phyloP scores from a whole-genome alignment of 2,113 vertebrate genomes.

The Gallinago media region DNA sequence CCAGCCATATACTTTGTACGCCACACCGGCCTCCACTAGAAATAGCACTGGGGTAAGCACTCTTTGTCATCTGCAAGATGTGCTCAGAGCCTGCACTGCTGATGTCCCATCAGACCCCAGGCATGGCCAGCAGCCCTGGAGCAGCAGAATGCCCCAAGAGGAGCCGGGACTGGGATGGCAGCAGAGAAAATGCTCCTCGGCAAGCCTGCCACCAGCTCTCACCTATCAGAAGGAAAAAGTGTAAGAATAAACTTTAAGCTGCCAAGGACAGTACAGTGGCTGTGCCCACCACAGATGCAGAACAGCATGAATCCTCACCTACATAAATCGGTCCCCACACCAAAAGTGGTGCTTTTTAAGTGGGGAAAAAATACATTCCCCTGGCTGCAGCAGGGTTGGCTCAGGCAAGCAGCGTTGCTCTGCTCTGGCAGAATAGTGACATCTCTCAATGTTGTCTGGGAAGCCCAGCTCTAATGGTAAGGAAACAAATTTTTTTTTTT shows the following conservation, averaged over 20 bases:
- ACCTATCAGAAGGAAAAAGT: background rate
- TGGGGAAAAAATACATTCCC: background rate
- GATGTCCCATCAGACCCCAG: background rate
- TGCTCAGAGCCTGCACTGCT: rapidly evolving
- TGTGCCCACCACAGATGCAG: background rate
- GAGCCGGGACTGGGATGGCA: background rate
- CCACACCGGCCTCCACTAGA: background rate
- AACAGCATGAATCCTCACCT: background rate
- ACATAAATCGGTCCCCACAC: background rate
- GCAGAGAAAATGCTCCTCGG: background rate
- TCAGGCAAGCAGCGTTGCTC: background rate
- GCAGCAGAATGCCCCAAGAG: background rate
- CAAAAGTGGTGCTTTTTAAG: background rate
- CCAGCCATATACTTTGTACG: background rate
- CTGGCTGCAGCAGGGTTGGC: background rate
- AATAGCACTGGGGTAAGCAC: background rate
- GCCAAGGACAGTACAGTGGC: background rate
- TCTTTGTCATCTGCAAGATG: background rate
- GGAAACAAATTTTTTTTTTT: background rate
- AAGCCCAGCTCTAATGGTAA: background rate
- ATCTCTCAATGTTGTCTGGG: background rate
- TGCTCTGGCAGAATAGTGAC: background rate
- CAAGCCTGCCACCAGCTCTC: background rate
- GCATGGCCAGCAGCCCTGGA: background rate
- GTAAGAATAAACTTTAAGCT: background rate